Evolutionary conservation across 2,113 vertebrate species (phyloP).

Genomic region (Brachirus orientalis): DNA sequence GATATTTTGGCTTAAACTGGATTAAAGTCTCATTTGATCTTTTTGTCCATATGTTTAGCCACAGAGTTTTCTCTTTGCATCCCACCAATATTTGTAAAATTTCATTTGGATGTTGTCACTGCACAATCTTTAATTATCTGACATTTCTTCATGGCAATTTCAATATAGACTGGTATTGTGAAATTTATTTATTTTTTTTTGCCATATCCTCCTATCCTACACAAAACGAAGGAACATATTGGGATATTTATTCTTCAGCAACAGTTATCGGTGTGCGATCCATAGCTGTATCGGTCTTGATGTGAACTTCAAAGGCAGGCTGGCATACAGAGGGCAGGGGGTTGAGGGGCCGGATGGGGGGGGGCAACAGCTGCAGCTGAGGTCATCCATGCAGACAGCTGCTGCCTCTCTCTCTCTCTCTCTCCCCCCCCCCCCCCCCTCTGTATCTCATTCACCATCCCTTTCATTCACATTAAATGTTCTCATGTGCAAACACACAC

Average conservation of each 20-base stretch:
- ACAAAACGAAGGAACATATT: too few relatives aligned
- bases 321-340: conserved; percentile 54
- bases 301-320: conserved; percentile 74
- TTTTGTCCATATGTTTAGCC: too few relatives aligned
- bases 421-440: background rate
- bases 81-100: too few relatives aligned
- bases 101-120: too few relatives aligned
- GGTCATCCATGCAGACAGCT: conserved; percentile 76
- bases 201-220: too few relatives aligned
- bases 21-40: too few relatives aligned
- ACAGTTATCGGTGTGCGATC: conserved; percentile 40
- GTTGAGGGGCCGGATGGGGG: too few relatives aligned
- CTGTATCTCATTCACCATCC: conserved; percentile 37
- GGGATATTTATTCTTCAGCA: background rate
- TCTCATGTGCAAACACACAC: background rate
- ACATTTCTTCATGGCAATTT: too few relatives aligned
- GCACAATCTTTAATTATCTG: too few relatives aligned
- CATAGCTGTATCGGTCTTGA: conserved; percentile 60
- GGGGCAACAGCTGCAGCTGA: conserved; percentile 75
- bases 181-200: too few relatives aligned
- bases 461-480: conserved; percentile 30
- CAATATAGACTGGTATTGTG: too few relatives aligned
- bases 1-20: background rate
- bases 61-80: too few relatives aligned
- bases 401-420: conserved; percentile 42